Evolutionary conservation across 2,797 vertebrate species (phyloP).

Genomic region (Bradypus variegatus): DNA sequence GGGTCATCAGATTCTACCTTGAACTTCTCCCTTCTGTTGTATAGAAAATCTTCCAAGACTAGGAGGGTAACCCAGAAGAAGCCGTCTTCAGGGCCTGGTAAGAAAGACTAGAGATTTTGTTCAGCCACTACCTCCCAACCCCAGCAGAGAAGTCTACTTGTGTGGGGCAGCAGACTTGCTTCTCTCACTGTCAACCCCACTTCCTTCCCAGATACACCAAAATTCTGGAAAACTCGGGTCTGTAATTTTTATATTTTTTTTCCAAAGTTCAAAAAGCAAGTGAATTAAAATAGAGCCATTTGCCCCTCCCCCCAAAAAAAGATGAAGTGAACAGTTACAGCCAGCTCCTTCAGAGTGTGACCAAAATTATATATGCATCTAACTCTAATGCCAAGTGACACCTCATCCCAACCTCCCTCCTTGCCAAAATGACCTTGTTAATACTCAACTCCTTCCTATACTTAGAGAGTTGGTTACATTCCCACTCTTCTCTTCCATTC

Average conservation of each 20-base stretch:
- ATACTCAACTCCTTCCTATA: neutral
- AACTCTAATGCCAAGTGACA: neutral
- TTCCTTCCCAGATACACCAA: constrained; percentile 36
- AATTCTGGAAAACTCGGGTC: neutral
- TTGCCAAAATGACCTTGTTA: constrained; percentile 25
- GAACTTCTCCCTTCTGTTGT: constrained; percentile 28
- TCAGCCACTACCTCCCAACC: neutral
- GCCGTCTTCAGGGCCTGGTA: constrained; percentile 61
- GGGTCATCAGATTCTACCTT: constrained; percentile 1
- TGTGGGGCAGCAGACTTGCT: neutral
- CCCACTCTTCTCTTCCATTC: neutral
- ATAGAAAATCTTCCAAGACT: constrained; percentile 57
- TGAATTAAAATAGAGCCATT: neutral
- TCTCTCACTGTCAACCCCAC: neutral
- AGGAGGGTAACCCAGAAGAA: constrained; percentile 51
- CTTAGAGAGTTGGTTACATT: neutral
- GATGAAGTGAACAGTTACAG: neutral
- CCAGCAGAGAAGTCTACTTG: neutral
- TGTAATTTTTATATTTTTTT: neutral
- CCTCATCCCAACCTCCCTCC: neutral
- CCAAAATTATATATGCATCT: constrained; percentile 1
- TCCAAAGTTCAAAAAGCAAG: constrained; percentile 40
- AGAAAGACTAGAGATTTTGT: constrained; percentile 32
- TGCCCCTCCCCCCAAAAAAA: neutral
- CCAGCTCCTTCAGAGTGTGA: constrained; percentile 3